Conservation (phyloP, 2,888 invertebrate species). For the Pyralis farinalis region DNA sequence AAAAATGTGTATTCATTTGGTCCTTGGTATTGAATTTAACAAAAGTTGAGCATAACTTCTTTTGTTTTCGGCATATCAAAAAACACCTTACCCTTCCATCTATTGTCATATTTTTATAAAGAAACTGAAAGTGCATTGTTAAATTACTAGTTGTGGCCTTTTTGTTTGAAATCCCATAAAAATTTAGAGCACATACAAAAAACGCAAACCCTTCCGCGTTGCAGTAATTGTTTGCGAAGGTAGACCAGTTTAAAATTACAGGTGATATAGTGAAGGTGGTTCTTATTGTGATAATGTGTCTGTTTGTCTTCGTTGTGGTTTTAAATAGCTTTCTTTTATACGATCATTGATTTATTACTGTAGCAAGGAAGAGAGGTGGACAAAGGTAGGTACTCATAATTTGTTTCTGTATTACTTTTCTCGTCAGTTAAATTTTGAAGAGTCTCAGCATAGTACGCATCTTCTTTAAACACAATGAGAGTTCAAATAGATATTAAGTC, state of each 20-base stretch:
- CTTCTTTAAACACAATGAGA: too few relatives aligned
- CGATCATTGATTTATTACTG: conserved; percentile 69
- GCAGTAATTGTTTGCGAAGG: conserved; percentile 50
- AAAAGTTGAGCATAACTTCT: conserved; percentile 53
- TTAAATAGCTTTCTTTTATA: conserved; percentile 72
- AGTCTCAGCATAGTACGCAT: too few relatives aligned
- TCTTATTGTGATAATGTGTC: conserved; percentile 64
- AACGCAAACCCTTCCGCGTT: conserved; percentile 69
- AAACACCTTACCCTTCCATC: conserved; percentile 63
- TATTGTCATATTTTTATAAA: conserved; percentile 55
- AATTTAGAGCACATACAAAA: conserved; percentile 75
- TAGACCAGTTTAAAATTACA: conserved; percentile 71
- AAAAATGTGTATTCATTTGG: conserved; percentile 42
- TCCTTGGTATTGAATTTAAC: too few relatives aligned
- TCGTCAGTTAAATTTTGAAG: neutral
- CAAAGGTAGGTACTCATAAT: conserved; percentile 41
- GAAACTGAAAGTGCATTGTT: conserved; percentile 79
- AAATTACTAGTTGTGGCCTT: conserved; percentile 35
- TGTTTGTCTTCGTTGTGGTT: conserved; percentile 54
- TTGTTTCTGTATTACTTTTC: conserved; percentile 15
- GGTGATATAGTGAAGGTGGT: conserved; percentile 74
- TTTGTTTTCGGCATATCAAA: conserved; percentile 66
- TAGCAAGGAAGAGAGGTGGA: conserved; percentile 36
- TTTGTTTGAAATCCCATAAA: conserved; percentile 63
- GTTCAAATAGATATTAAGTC: too few relatives aligned